phyloP scores from a whole-genome alignment of 2,113 vertebrate species.

The Lepidothrix coronata region DNA sequence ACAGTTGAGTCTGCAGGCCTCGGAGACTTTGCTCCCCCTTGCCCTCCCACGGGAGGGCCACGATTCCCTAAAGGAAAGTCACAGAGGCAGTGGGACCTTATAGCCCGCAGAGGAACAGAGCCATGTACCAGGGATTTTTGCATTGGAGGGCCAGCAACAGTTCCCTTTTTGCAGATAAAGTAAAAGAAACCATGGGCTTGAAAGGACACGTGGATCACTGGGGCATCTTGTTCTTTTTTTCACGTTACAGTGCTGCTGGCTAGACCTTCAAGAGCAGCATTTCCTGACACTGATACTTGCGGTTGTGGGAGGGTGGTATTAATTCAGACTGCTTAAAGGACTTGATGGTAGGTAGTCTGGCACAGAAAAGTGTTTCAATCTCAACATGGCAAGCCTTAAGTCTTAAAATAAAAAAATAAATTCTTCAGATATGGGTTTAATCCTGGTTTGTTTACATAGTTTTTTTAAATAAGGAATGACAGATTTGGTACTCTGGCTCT shows the following conservation, averaged over 20 bases:
- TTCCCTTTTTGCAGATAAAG: neutral
- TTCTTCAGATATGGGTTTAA: neutral
- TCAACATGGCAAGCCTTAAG: neutral
- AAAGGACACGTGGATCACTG: fast-evolving
- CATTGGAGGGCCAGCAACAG: neutral
- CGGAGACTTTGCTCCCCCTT: neutral
- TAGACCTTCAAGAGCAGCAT: neutral
- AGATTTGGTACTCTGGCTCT: neutral
- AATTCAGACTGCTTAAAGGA: neutral
- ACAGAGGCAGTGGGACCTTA: fast-evolving
- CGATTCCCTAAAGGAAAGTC: fast-evolving
- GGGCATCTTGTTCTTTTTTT: neutral
- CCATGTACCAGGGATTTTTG: fast-evolving
- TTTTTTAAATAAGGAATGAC: neutral
- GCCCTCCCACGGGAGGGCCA: fast-evolving
- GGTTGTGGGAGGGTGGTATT: neutral
- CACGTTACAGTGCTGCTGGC: neutral
- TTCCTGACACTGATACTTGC: neutral
- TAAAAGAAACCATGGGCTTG: neutral
- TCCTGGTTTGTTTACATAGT: neutral
- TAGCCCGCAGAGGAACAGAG: neutral
- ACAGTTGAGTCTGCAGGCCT: neutral
- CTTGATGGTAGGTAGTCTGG: neutral
- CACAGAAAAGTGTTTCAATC: neutral
- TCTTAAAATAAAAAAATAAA: neutral